These are phyloP conservation scores for Pseudobourletiella spinata DNA, from an alignment of 1,140 invertebrate genomes.

Conservation along the genomic window DNA sequence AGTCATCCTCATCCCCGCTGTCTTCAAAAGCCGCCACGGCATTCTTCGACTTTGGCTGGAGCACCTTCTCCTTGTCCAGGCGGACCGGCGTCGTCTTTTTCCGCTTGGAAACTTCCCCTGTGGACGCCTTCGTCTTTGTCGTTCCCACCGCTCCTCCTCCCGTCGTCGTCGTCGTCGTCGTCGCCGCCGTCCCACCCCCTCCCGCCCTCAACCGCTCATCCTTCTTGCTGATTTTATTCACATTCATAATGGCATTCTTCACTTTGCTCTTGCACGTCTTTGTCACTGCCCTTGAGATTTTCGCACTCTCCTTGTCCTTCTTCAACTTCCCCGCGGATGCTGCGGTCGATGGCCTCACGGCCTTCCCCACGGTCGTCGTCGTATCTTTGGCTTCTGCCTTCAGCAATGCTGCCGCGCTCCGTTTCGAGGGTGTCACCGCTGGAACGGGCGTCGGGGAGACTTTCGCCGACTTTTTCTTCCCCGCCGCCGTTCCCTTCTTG, in stretches of 20 bases:
- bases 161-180: no score
- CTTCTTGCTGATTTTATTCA: constrained; percentile 4
- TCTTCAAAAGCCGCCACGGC: neutral
- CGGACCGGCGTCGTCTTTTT: neutral
- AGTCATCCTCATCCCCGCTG: constrained; percentile 24
- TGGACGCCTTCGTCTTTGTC: no score
- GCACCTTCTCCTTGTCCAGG: constrained; percentile 24
- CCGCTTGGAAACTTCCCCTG: no score
- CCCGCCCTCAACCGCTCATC: neutral
- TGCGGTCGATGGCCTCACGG: no score
- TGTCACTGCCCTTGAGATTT: neutral
- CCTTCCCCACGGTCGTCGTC: no score
- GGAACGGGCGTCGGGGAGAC: no score
- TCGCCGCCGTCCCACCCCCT: no score
- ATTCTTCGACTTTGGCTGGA: constrained; percentile 35
- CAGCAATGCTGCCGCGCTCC: no score
- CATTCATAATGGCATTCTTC: constrained; percentile 8
- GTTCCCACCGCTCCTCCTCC: no score
- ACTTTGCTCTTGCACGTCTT: neutral
- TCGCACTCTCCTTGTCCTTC: constrained; percentile 6
- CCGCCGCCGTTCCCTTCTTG: no score
- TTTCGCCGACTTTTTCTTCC: no score
- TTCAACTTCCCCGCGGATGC: constrained; percentile 9
- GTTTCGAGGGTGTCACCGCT: no score
- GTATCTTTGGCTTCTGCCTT: constrained; percentile 5